Conservation (phyloP, 2,888 invertebrate species). For the Rhyacophila evoluta region DNA sequence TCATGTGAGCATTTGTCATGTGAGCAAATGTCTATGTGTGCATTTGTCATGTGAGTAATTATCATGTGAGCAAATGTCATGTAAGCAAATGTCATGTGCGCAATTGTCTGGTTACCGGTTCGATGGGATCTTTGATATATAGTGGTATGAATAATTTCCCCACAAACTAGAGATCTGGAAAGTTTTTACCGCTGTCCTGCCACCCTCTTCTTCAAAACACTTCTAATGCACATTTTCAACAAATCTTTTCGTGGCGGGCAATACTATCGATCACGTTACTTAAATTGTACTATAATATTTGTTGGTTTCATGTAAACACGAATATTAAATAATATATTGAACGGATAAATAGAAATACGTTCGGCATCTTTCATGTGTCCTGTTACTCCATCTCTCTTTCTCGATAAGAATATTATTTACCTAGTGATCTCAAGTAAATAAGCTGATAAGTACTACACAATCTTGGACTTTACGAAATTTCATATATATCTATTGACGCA, state of each 20-base stretch:
- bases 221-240: neutral
- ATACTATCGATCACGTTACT: neutral
- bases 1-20: no score
- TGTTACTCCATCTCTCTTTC: slow-evolving; percentile 27
- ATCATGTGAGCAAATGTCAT: no score
- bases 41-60: no score
- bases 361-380: slow-evolving; percentile 41
- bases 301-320: slow-evolving; percentile 51
- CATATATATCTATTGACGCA: neutral
- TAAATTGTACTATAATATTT: slow-evolving; percentile 37
- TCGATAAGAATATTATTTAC: neutral
- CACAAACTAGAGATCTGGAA: neutral
- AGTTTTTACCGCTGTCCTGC: neutral
- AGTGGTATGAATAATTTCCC: neutral
- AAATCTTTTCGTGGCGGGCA: neutral
- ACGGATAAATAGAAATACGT: slow-evolving; percentile 35
- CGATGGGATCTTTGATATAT: no score
- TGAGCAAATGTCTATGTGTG: no score
- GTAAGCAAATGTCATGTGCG: no score
- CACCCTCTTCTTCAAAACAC: neutral
- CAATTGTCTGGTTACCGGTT: no score
- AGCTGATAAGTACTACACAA: neutral
- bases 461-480: neutral
- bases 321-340: slow-evolving; percentile 52
- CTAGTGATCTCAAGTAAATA: neutral